Evolutionary conservation across 2,888 invertebrate species (phyloP), one percentile per base, ranked within the genome.

Genomic region (Eilema caniola): DNA sequence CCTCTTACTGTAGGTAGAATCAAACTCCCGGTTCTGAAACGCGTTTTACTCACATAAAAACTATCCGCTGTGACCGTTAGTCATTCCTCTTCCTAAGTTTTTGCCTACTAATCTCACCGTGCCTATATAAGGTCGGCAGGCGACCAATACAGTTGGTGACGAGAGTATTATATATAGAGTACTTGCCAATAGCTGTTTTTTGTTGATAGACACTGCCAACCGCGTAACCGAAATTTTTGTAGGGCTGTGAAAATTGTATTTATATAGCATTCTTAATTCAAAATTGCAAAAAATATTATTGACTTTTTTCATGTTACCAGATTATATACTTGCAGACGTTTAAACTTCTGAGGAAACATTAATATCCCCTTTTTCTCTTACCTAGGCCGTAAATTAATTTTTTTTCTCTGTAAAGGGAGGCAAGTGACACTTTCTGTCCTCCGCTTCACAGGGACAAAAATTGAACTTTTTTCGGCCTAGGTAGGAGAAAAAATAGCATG

Each of bases 131-230:
- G 82, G 81, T 66, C 69, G 63, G 7, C 56, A 1, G 62, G 41
- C 69, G 66, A 75, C 64, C 73, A 67, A 71, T 71, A 53, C 24
- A 16, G 14, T 60, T 65, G 74, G 73, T 81, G 81, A 82, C 79
- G 72, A 79, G 69, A 69, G 70, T 71, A 63, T 64, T 82, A 76
- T 69, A 74, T 76, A 80, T 79, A 82, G 79, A 74, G 33, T 31
- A 57, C 24, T 60, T 33, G 82, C 82, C 75, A 77, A 68, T 68
- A 67, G 72, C 70, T 80, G 72, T 77, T 71, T 67, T 67, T 67
- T 75, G 64, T 75, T 23, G n/a, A 66, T 71, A 25, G 47, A 31
- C 33, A 60, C 53, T 67, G 56, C 60, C 66, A 66, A 59, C 37
- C 66, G 28, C 67, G 31, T 63, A 60, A 63, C 62, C 59, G 57